Evolutionary conservation across 2,113 vertebrate genomes (phyloP).

Genomic region (Megaceryle torquata): DNA sequence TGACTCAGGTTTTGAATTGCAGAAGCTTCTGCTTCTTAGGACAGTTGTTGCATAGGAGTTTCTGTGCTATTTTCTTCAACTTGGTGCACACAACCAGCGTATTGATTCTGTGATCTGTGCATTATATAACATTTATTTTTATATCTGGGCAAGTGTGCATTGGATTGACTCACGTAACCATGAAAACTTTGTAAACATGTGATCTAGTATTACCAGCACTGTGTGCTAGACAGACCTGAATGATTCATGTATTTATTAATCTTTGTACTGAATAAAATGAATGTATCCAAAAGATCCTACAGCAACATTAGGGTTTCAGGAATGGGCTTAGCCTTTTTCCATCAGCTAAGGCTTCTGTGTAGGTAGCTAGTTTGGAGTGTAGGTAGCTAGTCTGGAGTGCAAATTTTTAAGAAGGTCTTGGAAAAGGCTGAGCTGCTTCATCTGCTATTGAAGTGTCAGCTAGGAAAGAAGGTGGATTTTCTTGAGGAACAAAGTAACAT

Average conservation of each 20-base stretch:
- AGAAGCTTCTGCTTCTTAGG: neutral
- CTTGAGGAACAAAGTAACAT: neutral
- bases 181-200: neutral
- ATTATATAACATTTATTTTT: slow-evolving; percentile 32
- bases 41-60: neutral
- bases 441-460: neutral
- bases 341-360: neutral
- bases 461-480: neutral
- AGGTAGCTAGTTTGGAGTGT: neutral
- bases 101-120: neutral
- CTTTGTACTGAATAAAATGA: neutral
- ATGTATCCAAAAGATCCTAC: neutral
- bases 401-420: neutral
- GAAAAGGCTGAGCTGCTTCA: neutral
- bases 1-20: neutral
- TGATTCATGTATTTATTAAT: neutral
- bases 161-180: neutral
- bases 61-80: neutral
- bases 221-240: neutral
- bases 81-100: neutral
- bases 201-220: neutral
- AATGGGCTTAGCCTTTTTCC: neutral
- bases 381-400: neutral
- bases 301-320: neutral
- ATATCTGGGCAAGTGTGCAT: neutral